Conservation (phyloP, 2,113 vertebrate genomes). For the Xyrauchen texanus region DNA sequence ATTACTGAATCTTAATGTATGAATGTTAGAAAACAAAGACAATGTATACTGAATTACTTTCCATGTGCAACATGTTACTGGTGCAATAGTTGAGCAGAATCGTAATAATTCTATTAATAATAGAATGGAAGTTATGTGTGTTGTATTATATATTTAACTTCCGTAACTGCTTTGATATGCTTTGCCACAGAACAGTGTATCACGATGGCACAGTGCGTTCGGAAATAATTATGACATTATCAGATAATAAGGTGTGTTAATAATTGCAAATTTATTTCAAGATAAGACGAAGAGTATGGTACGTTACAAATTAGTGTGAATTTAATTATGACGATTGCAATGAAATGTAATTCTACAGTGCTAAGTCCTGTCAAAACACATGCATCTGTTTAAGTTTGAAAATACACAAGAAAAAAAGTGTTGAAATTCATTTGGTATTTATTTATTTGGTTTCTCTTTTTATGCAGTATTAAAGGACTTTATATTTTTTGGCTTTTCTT, state of each 20-base stretch:
- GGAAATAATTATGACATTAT: not conserved
- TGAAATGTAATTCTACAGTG: not conserved
- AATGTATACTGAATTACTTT: not conserved
- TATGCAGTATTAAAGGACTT: not conserved
- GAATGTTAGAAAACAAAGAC: slow-evolving; percentile 12
- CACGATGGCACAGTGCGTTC: not conserved
- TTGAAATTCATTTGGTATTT: too few relatives aligned
- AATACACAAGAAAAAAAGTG: not conserved
- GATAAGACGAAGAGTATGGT: not conserved
- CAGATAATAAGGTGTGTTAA: slow-evolving; percentile 18
- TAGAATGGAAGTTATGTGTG: too few relatives aligned
- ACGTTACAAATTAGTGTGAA: slow-evolving; percentile 1
- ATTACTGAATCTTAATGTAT: slow-evolving; percentile 4
- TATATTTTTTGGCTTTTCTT: not conserved
- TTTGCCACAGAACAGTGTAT: not conserved
- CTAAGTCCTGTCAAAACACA: not conserved
- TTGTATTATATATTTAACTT: slow-evolving; percentile 20
- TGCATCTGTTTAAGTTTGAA: not conserved
- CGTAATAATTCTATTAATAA: too few relatives aligned
- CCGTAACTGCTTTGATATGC: not conserved
- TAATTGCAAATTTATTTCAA: slow-evolving; percentile 22
- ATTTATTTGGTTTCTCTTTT: too few relatives aligned
- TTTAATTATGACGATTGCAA: slow-evolving; percentile 1
- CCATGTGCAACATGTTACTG: too few relatives aligned
- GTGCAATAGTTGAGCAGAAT: too few relatives aligned